Conservation (phyloP, 2,888 invertebrate genomes). For the Aplocera efformata region DNA sequence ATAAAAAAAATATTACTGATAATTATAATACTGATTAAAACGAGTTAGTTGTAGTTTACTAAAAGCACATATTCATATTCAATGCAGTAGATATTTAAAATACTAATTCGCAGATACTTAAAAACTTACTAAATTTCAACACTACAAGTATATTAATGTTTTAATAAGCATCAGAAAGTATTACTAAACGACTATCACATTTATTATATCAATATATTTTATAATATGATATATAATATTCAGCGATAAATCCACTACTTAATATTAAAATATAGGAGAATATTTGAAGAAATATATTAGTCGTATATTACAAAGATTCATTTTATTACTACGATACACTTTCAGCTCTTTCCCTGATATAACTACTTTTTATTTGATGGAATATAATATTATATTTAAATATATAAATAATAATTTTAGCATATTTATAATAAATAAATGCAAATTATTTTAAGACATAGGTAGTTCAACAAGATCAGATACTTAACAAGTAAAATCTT, state of each 20-base stretch:
- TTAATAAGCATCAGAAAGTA: conserved; percentile 58
- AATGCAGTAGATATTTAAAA: too few relatives aligned
- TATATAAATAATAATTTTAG: not conserved
- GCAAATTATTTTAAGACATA: too few relatives aligned
- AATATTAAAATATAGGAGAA: conserved; percentile 28
- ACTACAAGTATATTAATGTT: too few relatives aligned
- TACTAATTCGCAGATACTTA: too few relatives aligned
- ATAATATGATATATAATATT: conserved; percentile 27
- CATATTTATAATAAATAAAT: too few relatives aligned
- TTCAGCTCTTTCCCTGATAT: conserved; percentile 45
- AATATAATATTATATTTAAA: conserved; percentile 13
- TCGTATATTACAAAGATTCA: conserved; percentile 51
- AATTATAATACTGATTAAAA: too few relatives aligned
- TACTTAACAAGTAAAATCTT: too few relatives aligned
- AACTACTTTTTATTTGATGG: conserved; percentile 32
- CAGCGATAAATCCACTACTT: conserved; percentile 31
- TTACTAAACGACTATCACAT: conserved; percentile 59
- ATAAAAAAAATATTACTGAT: too few relatives aligned
- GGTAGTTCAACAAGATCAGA: too few relatives aligned
- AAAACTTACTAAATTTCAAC: too few relatives aligned
- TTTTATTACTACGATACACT: conserved; percentile 74
- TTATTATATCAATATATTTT: conserved; percentile 28
- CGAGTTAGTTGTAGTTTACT: too few relatives aligned
- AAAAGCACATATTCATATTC: conserved; percentile 23
- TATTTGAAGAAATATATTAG: conserved; percentile 29